phyloP scores from a whole-genome alignment of 2,113 vertebrate genomes.

The Panthera tigris region DNA sequence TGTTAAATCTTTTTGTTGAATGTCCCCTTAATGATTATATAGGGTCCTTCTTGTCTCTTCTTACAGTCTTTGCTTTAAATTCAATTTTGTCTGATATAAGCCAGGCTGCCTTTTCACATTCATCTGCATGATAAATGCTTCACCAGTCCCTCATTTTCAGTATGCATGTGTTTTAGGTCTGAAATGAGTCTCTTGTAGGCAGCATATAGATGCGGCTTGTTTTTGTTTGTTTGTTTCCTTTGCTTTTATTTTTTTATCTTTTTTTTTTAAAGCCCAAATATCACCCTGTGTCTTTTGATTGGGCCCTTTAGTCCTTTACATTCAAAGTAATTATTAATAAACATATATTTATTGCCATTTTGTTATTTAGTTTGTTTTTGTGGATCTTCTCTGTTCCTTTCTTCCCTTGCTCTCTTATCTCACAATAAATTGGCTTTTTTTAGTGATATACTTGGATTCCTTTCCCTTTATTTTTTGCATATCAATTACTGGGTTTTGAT shows the following conservation, averaged over 20 bases:
- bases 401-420: background rate
- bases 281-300: background rate
- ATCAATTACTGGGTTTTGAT: background rate
- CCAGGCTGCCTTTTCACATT: background rate
- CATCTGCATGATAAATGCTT: background rate
- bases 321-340: background rate
- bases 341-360: background rate
- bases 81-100: background rate
- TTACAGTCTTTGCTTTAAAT: background rate
- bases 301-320: background rate
- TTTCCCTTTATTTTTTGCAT: background rate
- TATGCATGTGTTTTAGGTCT: background rate
- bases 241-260: background rate
- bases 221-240: background rate
- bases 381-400: background rate
- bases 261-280: background rate
- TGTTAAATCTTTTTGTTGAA: background rate
- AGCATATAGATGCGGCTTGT: background rate
- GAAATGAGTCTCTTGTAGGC: background rate
- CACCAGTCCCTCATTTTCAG: background rate
- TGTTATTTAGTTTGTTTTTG: background rate
- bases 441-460: background rate
- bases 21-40: background rate
- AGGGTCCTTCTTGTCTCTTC: background rate
- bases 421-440: background rate